These are phyloP conservation scores for Griposia aprilina DNA, from an alignment of 2,888 invertebrate genomes.

Conservation along the genomic window DNA sequence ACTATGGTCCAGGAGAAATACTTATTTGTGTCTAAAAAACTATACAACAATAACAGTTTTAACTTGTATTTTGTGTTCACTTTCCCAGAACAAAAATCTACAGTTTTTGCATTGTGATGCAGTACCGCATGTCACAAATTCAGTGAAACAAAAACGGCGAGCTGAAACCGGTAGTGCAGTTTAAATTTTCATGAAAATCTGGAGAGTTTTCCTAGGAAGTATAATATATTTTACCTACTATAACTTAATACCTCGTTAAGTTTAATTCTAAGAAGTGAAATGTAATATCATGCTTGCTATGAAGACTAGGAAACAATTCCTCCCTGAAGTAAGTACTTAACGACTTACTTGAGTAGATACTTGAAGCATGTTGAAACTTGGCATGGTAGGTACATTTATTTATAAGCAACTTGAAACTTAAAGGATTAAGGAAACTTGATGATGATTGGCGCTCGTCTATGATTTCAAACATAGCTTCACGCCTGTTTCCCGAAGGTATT, in stretches of 20 bases:
- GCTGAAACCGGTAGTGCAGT: background rate
- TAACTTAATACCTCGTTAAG: background rate
- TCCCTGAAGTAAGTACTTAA: background rate
- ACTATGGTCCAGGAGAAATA: too few relatives aligned
- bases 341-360: conserved; percentile 12
- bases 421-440: background rate
- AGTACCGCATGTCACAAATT: background rate
- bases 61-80: background rate
- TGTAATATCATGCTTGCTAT: conserved; percentile 16
- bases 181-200: background rate
- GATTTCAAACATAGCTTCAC: conserved; percentile 9
- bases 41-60: background rate
- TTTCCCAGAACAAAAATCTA: background rate
- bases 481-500: background rate
- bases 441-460: background rate
- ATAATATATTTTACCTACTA: background rate
- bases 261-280: conserved; percentile 29
- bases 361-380: conserved; percentile 36
- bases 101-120: background rate
- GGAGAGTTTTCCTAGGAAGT: background rate
- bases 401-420: conserved; percentile 10
- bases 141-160: conserved; percentile 9
- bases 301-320: conserved; percentile 8
- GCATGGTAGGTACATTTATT: background rate
- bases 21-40: background rate